Conservation (phyloP, 1,140 invertebrate genomes). For the Plodia interpunctella region DNA sequence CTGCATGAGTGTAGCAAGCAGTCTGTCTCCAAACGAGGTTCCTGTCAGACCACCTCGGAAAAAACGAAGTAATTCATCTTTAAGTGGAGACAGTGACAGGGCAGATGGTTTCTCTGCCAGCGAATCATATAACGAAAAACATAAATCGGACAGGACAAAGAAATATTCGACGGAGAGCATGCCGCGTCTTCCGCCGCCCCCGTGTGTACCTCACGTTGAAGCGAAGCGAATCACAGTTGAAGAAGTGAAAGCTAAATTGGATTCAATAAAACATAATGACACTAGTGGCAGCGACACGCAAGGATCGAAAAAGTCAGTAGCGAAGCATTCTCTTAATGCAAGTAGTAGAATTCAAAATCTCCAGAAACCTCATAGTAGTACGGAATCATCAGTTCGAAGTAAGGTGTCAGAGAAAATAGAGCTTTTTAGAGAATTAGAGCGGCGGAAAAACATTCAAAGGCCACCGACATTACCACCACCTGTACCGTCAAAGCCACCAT, state of each 20-base stretch:
- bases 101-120: constrained; percentile 62
- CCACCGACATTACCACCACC: constrained; percentile 70
- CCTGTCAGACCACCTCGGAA: constrained; percentile 79
- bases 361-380: constrained; percentile 52
- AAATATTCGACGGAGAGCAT: constrained; percentile 39
- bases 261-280: constrained; percentile 68
- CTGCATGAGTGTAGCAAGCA: constrained; percentile 82
- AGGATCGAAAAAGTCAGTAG: constrained; percentile 61
- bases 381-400: constrained; percentile 66
- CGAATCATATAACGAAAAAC: constrained; percentile 55
- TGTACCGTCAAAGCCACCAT: constrained; percentile 61
- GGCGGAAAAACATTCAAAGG: constrained; percentile 72
- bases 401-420: constrained; percentile 76
- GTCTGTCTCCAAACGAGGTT: constrained; percentile 65
- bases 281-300: constrained; percentile 58
- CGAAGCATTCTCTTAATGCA: constrained; percentile 44
- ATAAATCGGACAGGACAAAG: constrained; percentile 45
- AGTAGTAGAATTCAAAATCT: constrained; percentile 32
- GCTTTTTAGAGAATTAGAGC: constrained; percentile 74
- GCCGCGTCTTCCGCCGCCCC: constrained; percentile 43
- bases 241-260: constrained; percentile 76
- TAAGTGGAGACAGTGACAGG: constrained; percentile 79
- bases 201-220: constrained; percentile 54
- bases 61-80: constrained; percentile 77
- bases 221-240: constrained; percentile 72